These are phyloP conservation scores for Castor canadensis DNA, from an alignment of 2,113 vertebrate species.

Conservation along the genomic window DNA sequence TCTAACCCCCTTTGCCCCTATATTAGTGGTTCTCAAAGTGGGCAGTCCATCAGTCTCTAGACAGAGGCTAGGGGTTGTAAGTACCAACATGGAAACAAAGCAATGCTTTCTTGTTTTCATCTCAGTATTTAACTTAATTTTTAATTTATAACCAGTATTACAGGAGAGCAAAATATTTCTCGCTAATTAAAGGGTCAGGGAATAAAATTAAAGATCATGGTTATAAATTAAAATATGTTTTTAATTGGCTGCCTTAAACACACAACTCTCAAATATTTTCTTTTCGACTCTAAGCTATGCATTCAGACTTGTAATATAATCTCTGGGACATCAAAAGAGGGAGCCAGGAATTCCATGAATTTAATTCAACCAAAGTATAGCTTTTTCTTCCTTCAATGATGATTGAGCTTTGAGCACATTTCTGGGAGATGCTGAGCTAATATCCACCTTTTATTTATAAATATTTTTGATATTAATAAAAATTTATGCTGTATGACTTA, in stretches of 20 bases:
- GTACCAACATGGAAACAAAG: rapidly evolving
- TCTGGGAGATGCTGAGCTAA: background rate
- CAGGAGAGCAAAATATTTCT: background rate
- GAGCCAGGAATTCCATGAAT: rapidly evolving
- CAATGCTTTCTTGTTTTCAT: background rate
- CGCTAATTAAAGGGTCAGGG: background rate
- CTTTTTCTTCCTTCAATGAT: rapidly evolving
- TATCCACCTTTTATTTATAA: background rate
- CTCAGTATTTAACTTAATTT: background rate
- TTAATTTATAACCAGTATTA: background rate
- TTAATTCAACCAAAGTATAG: background rate
- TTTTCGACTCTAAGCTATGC: background rate
- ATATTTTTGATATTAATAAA: background rate
- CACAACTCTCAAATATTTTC: background rate
- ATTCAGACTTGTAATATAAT: background rate
- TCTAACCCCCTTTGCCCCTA: rapidly evolving
- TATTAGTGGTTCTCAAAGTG: background rate
- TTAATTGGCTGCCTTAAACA: background rate
- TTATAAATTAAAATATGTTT: background rate
- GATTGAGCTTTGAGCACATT: rapidly evolving
- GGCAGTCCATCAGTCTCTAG: background rate
- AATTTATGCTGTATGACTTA: background rate
- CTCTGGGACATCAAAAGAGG: too few species aligned
- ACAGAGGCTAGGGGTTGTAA: rapidly evolving
- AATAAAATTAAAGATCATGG: background rate